Percentiles rank a stretch among this genome's conserved stretches.
phyloP scores from a whole-genome alignment of 2,113 vertebrate species.

The Campylomormyrus tamandua region DNA sequence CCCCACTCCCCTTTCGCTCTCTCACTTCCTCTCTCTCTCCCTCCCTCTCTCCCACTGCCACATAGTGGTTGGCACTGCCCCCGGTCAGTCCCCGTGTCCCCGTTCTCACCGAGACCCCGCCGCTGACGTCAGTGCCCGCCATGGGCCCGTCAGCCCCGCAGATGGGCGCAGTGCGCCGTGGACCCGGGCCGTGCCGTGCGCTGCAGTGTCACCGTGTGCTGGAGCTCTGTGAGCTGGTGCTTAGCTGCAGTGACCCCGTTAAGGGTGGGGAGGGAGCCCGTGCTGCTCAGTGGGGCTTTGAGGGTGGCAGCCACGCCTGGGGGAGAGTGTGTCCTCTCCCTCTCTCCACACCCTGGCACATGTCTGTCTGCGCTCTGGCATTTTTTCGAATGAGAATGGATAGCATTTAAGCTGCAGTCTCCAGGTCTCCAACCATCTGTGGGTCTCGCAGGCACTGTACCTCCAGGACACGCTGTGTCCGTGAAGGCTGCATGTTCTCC shows the following conservation, averaged over 20 bases:
- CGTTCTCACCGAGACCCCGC: not conserved
- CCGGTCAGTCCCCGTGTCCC: not conserved
- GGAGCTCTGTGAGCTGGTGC: not conserved
- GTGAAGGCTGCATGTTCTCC: not conserved
- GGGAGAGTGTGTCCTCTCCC: not conserved
- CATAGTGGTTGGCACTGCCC: slow-evolving; percentile 10
- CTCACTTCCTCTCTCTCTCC: not conserved
- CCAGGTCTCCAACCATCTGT: not conserved
- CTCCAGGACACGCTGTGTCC: not conserved
- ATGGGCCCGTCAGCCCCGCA: not conserved
- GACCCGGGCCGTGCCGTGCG: not conserved
- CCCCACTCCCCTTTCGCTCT: not conserved
- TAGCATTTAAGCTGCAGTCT: not conserved
- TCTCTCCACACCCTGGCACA: not conserved
- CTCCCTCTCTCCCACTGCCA: not conserved
- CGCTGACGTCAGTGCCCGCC: not conserved
- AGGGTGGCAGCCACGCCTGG: not conserved
- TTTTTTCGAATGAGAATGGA: not conserved
- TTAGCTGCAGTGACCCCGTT: not conserved
- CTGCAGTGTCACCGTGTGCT: not conserved
- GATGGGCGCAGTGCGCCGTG: not conserved
- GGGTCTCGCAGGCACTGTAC: not conserved
- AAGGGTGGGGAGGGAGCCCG: not conserved
- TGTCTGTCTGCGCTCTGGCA: not conserved
- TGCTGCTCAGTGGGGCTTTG: not conserved